Conservation (phyloP, 2,113 vertebrate genomes). For the Ochotona curzoniae region DNA sequence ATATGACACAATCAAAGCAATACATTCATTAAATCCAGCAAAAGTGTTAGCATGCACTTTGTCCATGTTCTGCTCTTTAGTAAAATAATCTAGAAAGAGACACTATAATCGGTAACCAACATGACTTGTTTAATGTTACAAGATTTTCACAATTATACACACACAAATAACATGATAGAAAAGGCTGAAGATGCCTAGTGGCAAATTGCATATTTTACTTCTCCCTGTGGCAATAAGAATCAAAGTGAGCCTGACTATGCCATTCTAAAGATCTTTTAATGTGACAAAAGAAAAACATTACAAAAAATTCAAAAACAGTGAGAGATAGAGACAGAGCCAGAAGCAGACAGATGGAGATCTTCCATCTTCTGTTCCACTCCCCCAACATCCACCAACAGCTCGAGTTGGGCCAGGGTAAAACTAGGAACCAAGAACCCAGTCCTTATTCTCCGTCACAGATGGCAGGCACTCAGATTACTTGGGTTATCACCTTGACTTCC, state of each 20-base stretch:
- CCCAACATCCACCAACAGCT: too few species aligned
- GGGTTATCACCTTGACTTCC: too few species aligned
- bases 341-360: too few species aligned
- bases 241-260: background rate
- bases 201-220: background rate
- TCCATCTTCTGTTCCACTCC: too few species aligned
- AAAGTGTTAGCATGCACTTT: background rate
- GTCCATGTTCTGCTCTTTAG: background rate
- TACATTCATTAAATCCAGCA: background rate
- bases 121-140: background rate
- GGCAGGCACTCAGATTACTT: too few species aligned
- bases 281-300: too few species aligned
- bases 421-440: too few species aligned
- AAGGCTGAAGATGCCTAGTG: background rate
- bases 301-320: too few species aligned
- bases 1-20: background rate
- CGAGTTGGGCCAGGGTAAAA: too few species aligned
- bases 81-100: background rate
- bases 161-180: background rate
- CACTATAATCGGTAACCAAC: background rate
- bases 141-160: background rate
- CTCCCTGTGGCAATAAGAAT: background rate
- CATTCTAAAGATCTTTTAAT: too few species aligned
- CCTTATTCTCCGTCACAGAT: too few species aligned
- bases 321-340: too few species aligned